These are phyloP conservation scores for Corythucha ciliata DNA, from an alignment of 2,888 invertebrate genomes.

Conservation along the genomic window DNA sequence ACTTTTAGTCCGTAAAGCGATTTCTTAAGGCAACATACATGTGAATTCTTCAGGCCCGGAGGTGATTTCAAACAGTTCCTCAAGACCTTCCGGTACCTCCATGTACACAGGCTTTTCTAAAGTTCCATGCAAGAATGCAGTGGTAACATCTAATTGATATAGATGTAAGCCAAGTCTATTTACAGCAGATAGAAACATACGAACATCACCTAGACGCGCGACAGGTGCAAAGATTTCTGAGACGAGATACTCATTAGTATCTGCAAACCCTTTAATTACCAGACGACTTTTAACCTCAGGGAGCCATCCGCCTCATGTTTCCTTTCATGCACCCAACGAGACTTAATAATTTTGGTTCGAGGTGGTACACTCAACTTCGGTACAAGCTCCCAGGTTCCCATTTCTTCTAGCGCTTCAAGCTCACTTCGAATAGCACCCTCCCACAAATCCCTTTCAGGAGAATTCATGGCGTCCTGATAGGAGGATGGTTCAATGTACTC, in stretches of 20 bases:
- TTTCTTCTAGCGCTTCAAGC: conserved; percentile 6
- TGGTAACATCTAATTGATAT: conserved; percentile 13
- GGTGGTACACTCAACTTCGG: conserved; percentile 1
- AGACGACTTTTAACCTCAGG: not conserved
- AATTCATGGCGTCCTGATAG: conserved; percentile 1
- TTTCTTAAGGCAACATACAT: conserved; percentile 15
- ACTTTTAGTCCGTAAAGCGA: conserved; percentile 18
- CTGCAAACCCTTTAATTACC: conserved; percentile 10
- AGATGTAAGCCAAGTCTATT: not conserved
- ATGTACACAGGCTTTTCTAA: conserved; percentile 16
- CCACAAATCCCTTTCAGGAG: conserved; percentile 6
- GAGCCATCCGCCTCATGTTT: conserved; percentile 1
- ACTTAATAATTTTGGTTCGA: conserved; percentile 7
- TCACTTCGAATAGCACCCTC: conserved; percentile 12
- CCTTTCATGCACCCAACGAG: conserved; percentile 3
- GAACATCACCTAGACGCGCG: conserved; percentile 1
- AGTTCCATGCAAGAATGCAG: conserved; percentile 14
- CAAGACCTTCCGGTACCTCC: conserved; percentile 11
- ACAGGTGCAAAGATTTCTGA: conserved; percentile 13
- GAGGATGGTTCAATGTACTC: conserved; percentile 7
- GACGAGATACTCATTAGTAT: conserved; percentile 5
- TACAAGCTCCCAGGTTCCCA: conserved; percentile 9
- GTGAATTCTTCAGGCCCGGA: not conserved
- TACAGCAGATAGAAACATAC: not conserved
- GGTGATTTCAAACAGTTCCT: not conserved